Evolutionary conservation across 1,140 invertebrate species (phyloP).

Genomic region (Oscheius sp.): DNA sequence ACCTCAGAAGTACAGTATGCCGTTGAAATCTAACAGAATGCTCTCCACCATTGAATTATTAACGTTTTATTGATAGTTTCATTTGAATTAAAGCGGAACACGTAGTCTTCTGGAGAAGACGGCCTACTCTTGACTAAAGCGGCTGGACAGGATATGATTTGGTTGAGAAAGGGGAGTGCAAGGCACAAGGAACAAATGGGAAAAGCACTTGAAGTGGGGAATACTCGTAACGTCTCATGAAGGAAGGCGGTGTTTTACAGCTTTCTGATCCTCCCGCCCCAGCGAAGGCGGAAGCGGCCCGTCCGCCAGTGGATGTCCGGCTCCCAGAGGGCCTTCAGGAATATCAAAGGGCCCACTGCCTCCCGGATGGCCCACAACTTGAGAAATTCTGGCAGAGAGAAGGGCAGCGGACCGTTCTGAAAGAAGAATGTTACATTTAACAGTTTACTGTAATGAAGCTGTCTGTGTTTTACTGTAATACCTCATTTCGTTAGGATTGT

Average conservation of each 20-base stretch:
- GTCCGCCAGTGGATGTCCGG: slow-evolving; percentile 86
- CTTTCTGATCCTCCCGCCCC: slow-evolving; percentile 72
- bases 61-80: no score
- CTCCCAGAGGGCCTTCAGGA: slow-evolving; percentile 76
- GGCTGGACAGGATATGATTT: no score
- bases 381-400: slow-evolving; percentile 90
- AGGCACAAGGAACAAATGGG: background rate
- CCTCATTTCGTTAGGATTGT: no score
- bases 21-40: no score
- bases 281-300: slow-evolving; percentile 80
- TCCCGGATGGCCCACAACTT: slow-evolving; percentile 94
- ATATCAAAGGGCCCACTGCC: slow-evolving; percentile 80
- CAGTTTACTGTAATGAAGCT: no score
- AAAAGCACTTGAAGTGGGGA: background rate
- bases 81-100: no score
- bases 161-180: slow-evolving; percentile 1
- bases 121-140: no score
- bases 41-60: no score
- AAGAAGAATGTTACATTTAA: no score
- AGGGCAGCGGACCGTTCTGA: slow-evolving; percentile 87
- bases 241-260: background rate
- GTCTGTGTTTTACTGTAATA: no score
- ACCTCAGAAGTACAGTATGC: no score
- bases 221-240: background rate
- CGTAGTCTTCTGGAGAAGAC: no score